Evolutionary conservation across 1,140 invertebrate genomes (phyloP), one percentile per base, ranked within the genome.

Genomic region (Drosophila parvula): DNA sequence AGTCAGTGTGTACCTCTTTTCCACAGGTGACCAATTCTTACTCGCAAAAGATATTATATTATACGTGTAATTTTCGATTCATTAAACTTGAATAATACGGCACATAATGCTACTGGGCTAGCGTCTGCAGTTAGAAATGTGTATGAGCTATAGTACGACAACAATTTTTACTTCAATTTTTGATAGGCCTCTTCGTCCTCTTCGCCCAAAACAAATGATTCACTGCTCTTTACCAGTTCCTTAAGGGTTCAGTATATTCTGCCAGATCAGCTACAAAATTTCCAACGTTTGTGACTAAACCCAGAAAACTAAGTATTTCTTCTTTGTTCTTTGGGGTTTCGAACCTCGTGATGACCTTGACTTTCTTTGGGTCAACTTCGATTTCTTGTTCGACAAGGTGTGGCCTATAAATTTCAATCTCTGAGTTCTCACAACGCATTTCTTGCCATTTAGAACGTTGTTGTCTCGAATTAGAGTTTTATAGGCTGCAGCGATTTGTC

Each of bases 1-100:
- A 4, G 50, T 48, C 40, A 56, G 50, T 32, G 50, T 40, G 43
- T 79, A 75, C 18, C 58, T 27, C 28, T 57, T 71, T 44, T 71
- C 60, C 10, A 70, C 58, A 11, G 44, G 44, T 11, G 69, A 65
- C 30, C 60, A 47, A 38, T 38, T 60, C 30, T 68, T 61, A 28
- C 64, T 74, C 5, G 63, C 56, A 32, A 74, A 74, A 11, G 63
- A 53, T 59, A 74, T 58, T 11, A 73, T 73, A 4, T n/a, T n/a
- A n/a, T n/a, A n/a, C 34, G 44, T 32, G 50, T 30, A 34, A 47
- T 50, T 9, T 70, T 70, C 27, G 47, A 28, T 22, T 38, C 32
- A 16, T 53, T 32, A 28, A 69, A 61, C 32, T 57, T 34, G 47
- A 59, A 32, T 59, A 73, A 44, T 43, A 70, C 67, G 5, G 36